Evolutionary conservation across 2,888 invertebrate genomes (phyloP), one percentile per base, ranked within the genome.

Genomic region (Cerceris rybyensis): DNA sequence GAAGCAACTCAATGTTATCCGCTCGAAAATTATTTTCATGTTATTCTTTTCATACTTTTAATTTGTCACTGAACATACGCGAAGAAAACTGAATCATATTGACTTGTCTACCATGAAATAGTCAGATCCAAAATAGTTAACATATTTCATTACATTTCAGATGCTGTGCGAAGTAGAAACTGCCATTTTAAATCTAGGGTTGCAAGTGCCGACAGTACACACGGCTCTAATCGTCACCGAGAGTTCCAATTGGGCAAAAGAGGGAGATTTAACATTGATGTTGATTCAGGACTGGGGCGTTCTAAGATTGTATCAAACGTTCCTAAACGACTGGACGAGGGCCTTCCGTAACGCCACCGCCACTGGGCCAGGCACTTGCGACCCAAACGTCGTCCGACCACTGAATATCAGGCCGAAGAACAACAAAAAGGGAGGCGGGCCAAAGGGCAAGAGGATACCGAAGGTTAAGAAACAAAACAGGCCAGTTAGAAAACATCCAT

Each of bases 251-350:
- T 91, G 94, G 85, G 92, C 93, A 43, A 89, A 90, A 68, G 92
- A 93, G 86, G 93, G 94, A 1, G 94, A 94, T 85, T 91, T 93
- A 2, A 94, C 94, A 0, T 90, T 93, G 72, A 94, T 94, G 87
- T 92, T 94, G 60, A 93, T 94, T 78, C 94, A 94, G 82, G 95
- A 96, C 88, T 94, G 94, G 88, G 94, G 94, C 46, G 94, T 95
- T 2, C 93, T 95, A 71, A 93, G 94, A 81, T 93, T 94, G 9
- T 95, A 95, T 88, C 93, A 93, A 46, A 94, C 93, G 59, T 94
- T 95, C 76, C 91, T 96, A 9, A 94, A 94, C 88, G 94, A 95
- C 86, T 95, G 95, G 94, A 93, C 93, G 65, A 92, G 90, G 43
- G 94, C 94, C 70, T 93, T 94, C 78, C 93, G 87, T 6, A 88